Evolutionary conservation across 2,797 vertebrate genomes (phyloP), one percentile per base, ranked within the genome.

Genomic region (Eospalax fontanierii): DNA sequence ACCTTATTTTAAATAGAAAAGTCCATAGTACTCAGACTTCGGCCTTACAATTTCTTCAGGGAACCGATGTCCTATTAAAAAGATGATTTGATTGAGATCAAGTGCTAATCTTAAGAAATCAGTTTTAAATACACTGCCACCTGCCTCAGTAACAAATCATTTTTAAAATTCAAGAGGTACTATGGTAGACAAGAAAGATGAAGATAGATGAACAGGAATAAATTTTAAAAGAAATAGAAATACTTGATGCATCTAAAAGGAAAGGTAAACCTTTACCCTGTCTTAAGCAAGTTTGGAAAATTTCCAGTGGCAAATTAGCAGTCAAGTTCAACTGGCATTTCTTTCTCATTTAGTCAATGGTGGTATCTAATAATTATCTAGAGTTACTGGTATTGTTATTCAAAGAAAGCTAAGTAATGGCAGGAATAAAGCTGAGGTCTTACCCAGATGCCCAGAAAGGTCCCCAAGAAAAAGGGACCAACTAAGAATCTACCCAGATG

Each of bases 1-100:
- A 79, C 14, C 43, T 92, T 96, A 83, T 91, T 92, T 96, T 84
- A 95, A 94, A 84, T 74, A 85, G 81, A 28, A 38, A 88, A 91
- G 24, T 63, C 22, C 66, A 70, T 8, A 46, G 54, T 33, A 91
- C 22, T 92, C 87, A 89, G 86, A 90, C 71, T 76, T 57, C 61
- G n/a, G 30, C 30, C 50, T 89, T 85, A 4, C 86, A 82, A 93
- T 74, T 96, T 16, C 46, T 81, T 54, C 73, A 82, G 89, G 46
- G 81, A 95, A 68, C 26, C 74, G 19, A 14, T 74, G 26, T 90
- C 75, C 63, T n/a, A n/a, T 66, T 40, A 73, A 86, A 66, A 94
- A 61, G 16, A 94, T 57, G 63, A 86, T 88, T 91, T 94, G 97
- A 95, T 59, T 81, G 68, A 66, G 74, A 92, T 76, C 35, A 91